These are phyloP conservation scores for Drosophila picticornis DNA, from an alignment of 2,888 invertebrate species.

Conservation along the genomic window DNA sequence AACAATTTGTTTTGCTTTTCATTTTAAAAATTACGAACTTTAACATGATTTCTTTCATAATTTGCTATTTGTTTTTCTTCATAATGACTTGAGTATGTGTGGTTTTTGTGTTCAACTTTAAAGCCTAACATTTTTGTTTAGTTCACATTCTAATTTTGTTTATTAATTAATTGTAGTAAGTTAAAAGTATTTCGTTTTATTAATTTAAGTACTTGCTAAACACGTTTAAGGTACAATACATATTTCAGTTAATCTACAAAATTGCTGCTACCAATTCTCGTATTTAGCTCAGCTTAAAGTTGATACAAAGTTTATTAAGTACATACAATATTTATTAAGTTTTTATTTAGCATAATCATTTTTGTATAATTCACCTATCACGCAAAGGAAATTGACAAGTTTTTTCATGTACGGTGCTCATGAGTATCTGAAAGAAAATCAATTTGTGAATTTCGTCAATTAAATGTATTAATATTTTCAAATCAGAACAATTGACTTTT, in stretches of 20 bases:
- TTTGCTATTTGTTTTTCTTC: slow-evolving; percentile 10
- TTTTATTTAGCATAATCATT: slow-evolving; percentile 53
- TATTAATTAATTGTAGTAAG: slow-evolving; percentile 38
- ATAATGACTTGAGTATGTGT: slow-evolving; percentile 59
- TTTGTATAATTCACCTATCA: slow-evolving; percentile 85
- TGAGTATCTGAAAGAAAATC: slow-evolving; percentile 88
- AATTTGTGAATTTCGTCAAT: background rate
- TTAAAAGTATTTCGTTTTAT: slow-evolving; percentile 74
- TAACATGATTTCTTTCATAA: slow-evolving; percentile 53
- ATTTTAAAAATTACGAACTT: slow-evolving; percentile 65
- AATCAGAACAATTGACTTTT: background rate
- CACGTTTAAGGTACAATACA: slow-evolving; percentile 79
- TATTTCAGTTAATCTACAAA: slow-evolving; percentile 79
- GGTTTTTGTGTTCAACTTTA: slow-evolving; percentile 64
- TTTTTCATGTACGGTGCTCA: slow-evolving; percentile 90
- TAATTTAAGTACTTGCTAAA: slow-evolving; percentile 70
- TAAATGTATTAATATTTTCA: background rate
- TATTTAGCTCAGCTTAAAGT: slow-evolving; percentile 80
- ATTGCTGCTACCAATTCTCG: slow-evolving; percentile 73
- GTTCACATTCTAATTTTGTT: slow-evolving; percentile 67
- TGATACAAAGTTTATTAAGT: slow-evolving; percentile 78
- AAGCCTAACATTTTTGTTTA: slow-evolving; percentile 72
- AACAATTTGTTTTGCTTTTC: slow-evolving; percentile 52
- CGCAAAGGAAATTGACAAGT: slow-evolving; percentile 85
- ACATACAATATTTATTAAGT: slow-evolving; percentile 61